Base-by-base conservation (phyloP, 2,797 vertebrate genomes). In the Lepus oiostolus region DNA sequence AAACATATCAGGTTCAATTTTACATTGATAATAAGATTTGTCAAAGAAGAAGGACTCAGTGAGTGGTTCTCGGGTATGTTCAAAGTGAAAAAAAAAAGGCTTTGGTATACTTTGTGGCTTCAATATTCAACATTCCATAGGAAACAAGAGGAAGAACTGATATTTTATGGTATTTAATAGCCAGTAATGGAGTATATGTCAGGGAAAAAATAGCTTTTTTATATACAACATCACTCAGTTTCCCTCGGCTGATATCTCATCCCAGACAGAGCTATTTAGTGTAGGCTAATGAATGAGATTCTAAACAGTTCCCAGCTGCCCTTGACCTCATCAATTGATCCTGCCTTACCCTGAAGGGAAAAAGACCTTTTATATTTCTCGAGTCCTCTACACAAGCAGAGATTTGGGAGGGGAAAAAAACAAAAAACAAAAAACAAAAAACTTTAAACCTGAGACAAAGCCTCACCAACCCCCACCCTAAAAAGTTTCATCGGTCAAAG, bases 81-180 rank as follows among this genome's bases (percentile, higher is more conserved):
- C 60, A 42, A 13, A 87, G 32, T 81, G 62, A 83, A 67, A 70
- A 90, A 65, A 91, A 52, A 88, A 93, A 38, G 38, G 17, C 90
- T 94, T 88, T 74, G 30, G 14, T 91, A 16, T 68, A 54, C 28
- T 65, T 87, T 96, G 71, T 84, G 26, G 32, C 58, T 42, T 82
- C 94, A 96, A 94, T 81, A 97, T 88, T 88, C 95, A 96, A 75
- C n/a, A 63, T 96, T 84, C 76, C 88, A 83, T 32, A 70, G 24
- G 5, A 26, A 85, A 75, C 42, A 26, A 42, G 28, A 85, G 68
- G 21, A 7, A 30, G 35, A 80, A 72, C 77, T 70, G 30, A 35
- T 7, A 58, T 86, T 97, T 96, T 95, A 79, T 96, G 92, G 87
- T 97, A 81, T 47, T 12, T 63, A 16, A 79, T 75, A 83, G 81